Base-by-base conservation (phyloP, 37 sponge, comb jelly and placozoan genomes). In the Axinella damicornis region DNA sequence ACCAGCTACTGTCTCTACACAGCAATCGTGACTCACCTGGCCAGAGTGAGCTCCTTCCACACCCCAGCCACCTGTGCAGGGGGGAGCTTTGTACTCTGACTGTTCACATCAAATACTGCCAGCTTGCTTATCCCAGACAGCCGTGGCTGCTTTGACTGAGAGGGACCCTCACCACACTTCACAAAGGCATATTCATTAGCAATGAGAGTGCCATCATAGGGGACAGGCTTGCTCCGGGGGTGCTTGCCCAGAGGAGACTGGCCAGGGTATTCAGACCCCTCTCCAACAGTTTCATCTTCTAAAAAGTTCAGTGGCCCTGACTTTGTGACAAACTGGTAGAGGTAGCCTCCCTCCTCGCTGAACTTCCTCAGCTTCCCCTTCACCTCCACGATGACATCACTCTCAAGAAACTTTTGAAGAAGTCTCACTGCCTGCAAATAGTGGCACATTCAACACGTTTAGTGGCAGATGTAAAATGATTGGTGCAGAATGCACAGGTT, bases 271-370 rank as follows among this genome's bases (percentile, higher is more conserved):
- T 17, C 17, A 14, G 14, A 19, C 25, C 5, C 25, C 25, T 22
- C 25, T 22, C 13, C 62, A 28, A 31, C 32, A 21, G 65, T 9
- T 37, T 40, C 24, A 15, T 78, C 71, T 56, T 74, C 88, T 2
- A 88, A 38, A 77, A 81, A 86, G 79, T 91, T 91, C 19, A 91
- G 61, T 22, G 83, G 82, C 0, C 77, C 71, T 0, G 92, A 79
- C 56, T 67, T 66, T 0, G 88, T 87, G 54, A 92, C 92, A 66
- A 92, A 92, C 19, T 40, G 59, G 52, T 92, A 92, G n/a, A 85
- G 58, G 40, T 65, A 35, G 9, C 38, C 19, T 46, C 72, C 70
- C 34, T 80, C 91, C 27, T 92, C 87, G 4, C 64, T 37, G 34
- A 65, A 69, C 1, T 53, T 61, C 0, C 28, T 59, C 11, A 67